A percentile compares a stretch with the other conserved stretches of the same genome.
These are phyloP conservation scores for Allobates femoralis DNA, from an alignment of 2,797 vertebrate species.

Conservation along the genomic window DNA sequence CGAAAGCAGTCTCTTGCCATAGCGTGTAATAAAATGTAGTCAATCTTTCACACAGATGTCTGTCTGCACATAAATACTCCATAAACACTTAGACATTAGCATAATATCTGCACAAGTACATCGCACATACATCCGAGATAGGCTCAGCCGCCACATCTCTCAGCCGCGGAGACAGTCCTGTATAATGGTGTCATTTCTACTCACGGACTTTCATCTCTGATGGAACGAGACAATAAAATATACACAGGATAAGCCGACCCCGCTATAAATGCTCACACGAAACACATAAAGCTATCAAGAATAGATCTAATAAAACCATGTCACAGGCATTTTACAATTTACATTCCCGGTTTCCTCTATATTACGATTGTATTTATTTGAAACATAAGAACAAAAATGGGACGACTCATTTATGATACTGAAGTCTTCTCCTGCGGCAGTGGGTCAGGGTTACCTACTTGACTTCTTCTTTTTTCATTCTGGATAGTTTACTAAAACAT, in stretches of 20 bases:
- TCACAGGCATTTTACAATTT: background rate
- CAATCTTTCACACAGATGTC: slow-evolving; percentile 37
- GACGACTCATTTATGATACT: too few species aligned
- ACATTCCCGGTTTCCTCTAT: background rate
- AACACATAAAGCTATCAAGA: slow-evolving; percentile 36
- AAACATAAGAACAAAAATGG: background rate
- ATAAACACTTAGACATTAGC: slow-evolving; percentile 46
- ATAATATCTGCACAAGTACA: slow-evolving; percentile 31
- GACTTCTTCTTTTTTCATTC: too few species aligned
- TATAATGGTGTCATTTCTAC: slow-evolving; percentile 13
- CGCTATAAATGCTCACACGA: slow-evolving; percentile 13
- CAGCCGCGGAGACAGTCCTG: background rate
- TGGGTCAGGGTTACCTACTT: too few species aligned
- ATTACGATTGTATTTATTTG: background rate
- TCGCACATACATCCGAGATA: background rate
- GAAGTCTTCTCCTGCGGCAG: too few species aligned
- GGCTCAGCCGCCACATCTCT: slow-evolving; percentile 19
- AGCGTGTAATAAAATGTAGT: slow-evolving; percentile 27
- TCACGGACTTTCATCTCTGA: slow-evolving; percentile 7
- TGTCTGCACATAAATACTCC: slow-evolving; percentile 50
- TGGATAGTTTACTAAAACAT: too few species aligned
- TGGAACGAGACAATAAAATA: slow-evolving; percentile 39
- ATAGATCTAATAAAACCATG: slow-evolving; percentile 24
- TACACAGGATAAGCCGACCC: slow-evolving; percentile 2
- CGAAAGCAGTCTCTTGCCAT: slow-evolving; percentile 6